Percentiles rank a stretch among this genome's conserved stretches.
Evolutionary conservation across 2,797 vertebrate genomes (phyloP).

Genomic region (Acropternis orthonyx): DNA sequence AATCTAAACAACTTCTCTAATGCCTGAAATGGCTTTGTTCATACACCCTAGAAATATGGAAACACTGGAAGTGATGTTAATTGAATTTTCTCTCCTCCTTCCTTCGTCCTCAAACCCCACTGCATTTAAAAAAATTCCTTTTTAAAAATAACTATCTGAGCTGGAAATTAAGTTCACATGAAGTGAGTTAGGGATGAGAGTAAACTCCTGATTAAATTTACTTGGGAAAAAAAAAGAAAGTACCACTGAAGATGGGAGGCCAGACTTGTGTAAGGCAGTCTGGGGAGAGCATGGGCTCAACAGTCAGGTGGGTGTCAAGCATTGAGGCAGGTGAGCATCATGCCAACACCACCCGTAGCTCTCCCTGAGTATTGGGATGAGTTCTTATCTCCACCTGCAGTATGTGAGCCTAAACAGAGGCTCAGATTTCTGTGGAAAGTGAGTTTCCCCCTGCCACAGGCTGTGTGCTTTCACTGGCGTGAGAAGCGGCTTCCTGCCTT

Average conservation of each 20-base stretch:
- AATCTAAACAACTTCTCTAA: conserved; percentile 8
- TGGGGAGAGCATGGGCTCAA: not conserved
- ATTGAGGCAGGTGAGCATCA: rapidly evolving
- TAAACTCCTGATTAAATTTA: conserved; percentile 91
- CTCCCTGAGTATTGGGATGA: not conserved
- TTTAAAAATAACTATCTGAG: conserved; percentile 56
- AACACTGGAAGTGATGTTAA: conserved; percentile 31
- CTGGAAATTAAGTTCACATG: conserved; percentile 92
- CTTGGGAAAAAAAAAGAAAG: conserved; percentile 24
- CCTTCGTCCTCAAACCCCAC: not conserved
- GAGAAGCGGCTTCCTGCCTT: not conserved
- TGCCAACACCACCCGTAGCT: rapidly evolving
- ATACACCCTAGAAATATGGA: not conserved
- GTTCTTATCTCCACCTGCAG: not conserved
- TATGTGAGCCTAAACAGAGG: not conserved
- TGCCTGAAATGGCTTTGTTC: not conserved
- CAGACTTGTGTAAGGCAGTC: not conserved
- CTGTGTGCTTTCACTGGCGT: not conserved
- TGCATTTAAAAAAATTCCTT: not conserved
- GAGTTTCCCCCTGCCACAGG: not conserved
- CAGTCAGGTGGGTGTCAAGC: not conserved
- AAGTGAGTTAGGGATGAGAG: conserved; percentile 77
- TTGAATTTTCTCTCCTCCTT: conserved; percentile 30
- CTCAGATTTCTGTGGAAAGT: not conserved
- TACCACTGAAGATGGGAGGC: not conserved